Conservation (phyloP, 2,888 invertebrate species). For the Panopea generosa region DNA sequence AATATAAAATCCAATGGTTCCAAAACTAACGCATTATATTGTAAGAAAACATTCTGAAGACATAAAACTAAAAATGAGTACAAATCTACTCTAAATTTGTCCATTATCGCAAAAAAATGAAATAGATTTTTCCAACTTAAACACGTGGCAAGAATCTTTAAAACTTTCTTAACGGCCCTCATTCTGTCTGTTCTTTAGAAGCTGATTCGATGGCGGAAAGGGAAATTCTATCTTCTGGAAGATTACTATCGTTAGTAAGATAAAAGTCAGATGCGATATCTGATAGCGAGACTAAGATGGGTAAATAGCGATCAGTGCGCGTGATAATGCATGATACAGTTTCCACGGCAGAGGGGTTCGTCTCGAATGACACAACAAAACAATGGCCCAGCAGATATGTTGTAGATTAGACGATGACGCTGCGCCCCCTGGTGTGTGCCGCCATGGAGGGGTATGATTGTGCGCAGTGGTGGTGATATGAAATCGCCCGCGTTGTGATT, state of each 20-base stretch:
- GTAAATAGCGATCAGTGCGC: slow-evolving; percentile 4
- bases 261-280: slow-evolving; percentile 53
- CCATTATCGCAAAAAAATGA: too few species aligned
- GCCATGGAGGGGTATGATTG: background rate
- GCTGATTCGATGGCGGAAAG: slow-evolving; percentile 1
- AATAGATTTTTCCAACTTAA: too few species aligned
- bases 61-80: too few species aligned
- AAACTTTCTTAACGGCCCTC: slow-evolving; percentile 8
- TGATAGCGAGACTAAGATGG: slow-evolving; percentile 12
- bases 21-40: too few species aligned
- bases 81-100: too few species aligned
- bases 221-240: slow-evolving; percentile 9
- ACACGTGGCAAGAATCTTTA: too few species aligned
- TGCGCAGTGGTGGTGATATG: too few species aligned
- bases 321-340: slow-evolving; percentile 11
- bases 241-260: slow-evolving; percentile 54
- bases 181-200: slow-evolving; percentile 13
- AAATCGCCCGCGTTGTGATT: too few species aligned
- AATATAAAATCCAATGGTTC: too few species aligned
- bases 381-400: background rate
- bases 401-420: background rate
- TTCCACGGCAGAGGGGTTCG: background rate
- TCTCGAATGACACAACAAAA: slow-evolving; percentile 17
- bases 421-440: background rate
- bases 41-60: too few species aligned